Evolutionary conservation across 53 echinoderm and acorn worm species (phyloP).

Genomic region (Astropecten irregularis): DNA sequence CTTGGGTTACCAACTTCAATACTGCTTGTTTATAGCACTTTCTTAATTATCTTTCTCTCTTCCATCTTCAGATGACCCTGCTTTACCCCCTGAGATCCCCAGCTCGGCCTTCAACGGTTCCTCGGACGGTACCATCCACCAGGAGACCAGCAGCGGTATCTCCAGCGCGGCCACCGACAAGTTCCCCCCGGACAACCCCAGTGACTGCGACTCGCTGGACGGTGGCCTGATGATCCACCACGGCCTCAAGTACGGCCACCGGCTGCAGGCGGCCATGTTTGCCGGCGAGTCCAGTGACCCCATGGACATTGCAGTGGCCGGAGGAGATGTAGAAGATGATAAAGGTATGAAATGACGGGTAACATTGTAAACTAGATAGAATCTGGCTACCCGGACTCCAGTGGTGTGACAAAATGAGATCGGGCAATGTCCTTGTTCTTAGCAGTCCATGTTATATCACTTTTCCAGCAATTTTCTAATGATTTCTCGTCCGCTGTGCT

Average conservation of each 20-base stretch:
- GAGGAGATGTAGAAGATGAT: conserved; percentile 25
- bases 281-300: conserved; percentile 39
- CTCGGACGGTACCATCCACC: conserved; percentile 93
- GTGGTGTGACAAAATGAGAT: too few species aligned
- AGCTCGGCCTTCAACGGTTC: conserved; percentile 94
- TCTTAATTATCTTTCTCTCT: not conserved
- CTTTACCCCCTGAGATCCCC: conserved; percentile 91
- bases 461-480: too few species aligned
- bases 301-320: conserved; percentile 30
- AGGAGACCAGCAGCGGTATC: conserved; percentile 91
- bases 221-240: conserved; percentile 25
- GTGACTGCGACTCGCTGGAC: conserved; percentile 89
- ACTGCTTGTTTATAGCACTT: too few species aligned
- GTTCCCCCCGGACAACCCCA: conserved; percentile 84
- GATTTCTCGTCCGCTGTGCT: too few species aligned
- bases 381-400: too few species aligned
- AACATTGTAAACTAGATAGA: too few species aligned
- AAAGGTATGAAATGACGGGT: too few species aligned
- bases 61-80: conserved; percentile 43
- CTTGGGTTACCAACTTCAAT: too few species aligned
- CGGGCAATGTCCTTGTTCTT: too few species aligned
- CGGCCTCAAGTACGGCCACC: conserved; percentile 45
- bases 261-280: conserved; percentile 33
- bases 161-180: conserved; percentile 93
- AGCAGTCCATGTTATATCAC: too few species aligned